Base-by-base conservation (phyloP, 1,140 invertebrate genomes). In the Cyclargus thomasi region DNA sequence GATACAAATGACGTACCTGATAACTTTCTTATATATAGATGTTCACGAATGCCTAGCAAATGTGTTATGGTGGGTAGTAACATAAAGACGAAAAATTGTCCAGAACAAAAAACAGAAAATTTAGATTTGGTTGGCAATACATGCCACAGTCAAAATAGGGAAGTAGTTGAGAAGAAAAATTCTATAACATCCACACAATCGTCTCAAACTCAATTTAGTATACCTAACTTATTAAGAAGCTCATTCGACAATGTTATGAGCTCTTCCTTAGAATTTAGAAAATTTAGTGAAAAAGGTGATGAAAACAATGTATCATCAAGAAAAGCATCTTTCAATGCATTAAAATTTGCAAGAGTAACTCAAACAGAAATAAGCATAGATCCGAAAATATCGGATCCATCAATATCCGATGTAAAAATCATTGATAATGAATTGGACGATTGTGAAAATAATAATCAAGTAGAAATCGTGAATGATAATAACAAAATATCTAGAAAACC, bases 331-430 rank as follows among this genome's bases (percentile, higher is more conserved):
- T 55, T 47, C 69, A 11, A 62, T 82, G 35, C 72, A 76, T 68
- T 83, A 86, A 72, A 77, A 74, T 21, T 80, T 79, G 21, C 78
- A 81, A 72, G 82, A 71, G 14, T 47, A 47, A 68, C 82, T 14
- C 87, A 90, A 79, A 90, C 87, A 55, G 83, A 88, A 72, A 83
- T 90, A 20, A 88, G 83, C 67, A 84, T 88, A 39, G 74, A 90
- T 71, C 85, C 88, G 18, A 83, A 78, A 68, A 82, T 86, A 69
- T 79, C 86, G 16, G 82, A 88, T 69, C 85, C 85, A 6, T 79
- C 74, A 35, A 69, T 88, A 68, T 77, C 79, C 63, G 85, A 88
- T 70, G 81, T 90, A n/a, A 79, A 74, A 65, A 76, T 86, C 23
- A 64, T 88, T n/a, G 77, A 71, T 70, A 74, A 83, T 36, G 53